These are phyloP conservation scores for Periplaneta americana DNA, from an alignment of 1,140 invertebrate species.

Conservation along the genomic window DNA sequence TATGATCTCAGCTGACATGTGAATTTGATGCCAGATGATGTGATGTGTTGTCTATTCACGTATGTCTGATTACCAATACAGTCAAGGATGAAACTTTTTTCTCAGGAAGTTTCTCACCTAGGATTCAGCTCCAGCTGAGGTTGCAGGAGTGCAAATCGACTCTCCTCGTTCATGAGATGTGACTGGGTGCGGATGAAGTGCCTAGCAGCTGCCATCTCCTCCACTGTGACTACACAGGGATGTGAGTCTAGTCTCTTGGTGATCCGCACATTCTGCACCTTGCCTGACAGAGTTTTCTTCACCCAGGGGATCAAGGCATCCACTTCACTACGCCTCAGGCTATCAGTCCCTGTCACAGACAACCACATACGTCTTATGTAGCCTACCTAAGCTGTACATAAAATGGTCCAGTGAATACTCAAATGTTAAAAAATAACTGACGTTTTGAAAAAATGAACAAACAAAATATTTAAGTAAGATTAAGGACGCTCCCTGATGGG, in stretches of 20 bases:
- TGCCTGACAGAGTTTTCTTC: conserved; percentile 64
- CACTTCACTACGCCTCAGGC: conserved; percentile 63
- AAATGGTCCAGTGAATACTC: neutral
- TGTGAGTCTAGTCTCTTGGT: conserved; percentile 81
- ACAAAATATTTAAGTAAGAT: no score
- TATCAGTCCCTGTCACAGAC: conserved; percentile 46
- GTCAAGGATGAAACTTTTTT: no score
- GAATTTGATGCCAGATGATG: no score
- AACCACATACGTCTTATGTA: neutral
- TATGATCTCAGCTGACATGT: no score
- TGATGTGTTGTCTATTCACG: no score
- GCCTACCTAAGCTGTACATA: neutral
- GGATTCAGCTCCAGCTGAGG: conserved; percentile 92
- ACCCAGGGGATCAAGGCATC: conserved; percentile 75
- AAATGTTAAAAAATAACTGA: no score
- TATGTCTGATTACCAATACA: no score
- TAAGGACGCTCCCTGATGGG: no score
- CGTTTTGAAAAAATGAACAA: no score
- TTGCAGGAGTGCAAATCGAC: conserved; percentile 78
- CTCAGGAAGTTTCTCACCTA: no score
- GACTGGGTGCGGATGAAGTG: conserved; percentile 91
- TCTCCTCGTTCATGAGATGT: conserved; percentile 77
- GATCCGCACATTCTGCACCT: conserved; percentile 74
- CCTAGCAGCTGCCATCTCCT: conserved; percentile 92
- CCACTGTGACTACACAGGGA: conserved; percentile 90